Conservation (phyloP, 2,113 vertebrate species). For the Corvus moneduloides region DNA sequence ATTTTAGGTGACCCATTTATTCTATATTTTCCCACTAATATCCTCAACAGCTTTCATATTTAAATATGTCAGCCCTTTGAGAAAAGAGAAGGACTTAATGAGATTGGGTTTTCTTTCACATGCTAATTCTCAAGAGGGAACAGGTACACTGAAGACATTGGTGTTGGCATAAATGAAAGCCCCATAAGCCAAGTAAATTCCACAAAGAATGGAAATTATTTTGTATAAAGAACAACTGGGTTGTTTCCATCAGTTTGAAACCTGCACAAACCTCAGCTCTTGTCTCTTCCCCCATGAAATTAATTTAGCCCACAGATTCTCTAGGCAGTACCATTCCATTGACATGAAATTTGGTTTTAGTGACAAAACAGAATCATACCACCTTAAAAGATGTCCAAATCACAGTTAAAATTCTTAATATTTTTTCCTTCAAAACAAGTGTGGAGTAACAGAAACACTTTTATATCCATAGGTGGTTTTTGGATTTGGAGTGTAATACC, state of each 20-base stretch:
- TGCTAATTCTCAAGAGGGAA: fast-evolving
- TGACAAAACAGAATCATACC: neutral
- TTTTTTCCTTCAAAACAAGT: neutral
- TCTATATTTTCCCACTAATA: neutral
- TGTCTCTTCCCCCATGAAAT: neutral
- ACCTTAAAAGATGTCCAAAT: neutral
- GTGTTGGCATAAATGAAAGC: neutral
- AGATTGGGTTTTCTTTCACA: neutral
- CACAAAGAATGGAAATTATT: neutral
- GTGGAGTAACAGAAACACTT: neutral
- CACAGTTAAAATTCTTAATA: neutral
- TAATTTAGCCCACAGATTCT: neutral
- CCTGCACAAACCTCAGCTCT: neutral
- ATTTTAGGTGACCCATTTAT: neutral
- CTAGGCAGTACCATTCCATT: neutral
- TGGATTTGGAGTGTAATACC: neutral
- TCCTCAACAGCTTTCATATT: neutral
- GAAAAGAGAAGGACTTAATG: neutral
- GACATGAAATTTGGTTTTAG: neutral
- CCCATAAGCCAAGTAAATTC: neutral
- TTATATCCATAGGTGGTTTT: neutral
- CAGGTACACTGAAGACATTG: neutral
- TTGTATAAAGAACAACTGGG: neutral
- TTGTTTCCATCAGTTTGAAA: neutral
- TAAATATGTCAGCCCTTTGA: neutral